Conservation (phyloP, 2,113 vertebrate genomes). For the Galbula dea region DNA sequence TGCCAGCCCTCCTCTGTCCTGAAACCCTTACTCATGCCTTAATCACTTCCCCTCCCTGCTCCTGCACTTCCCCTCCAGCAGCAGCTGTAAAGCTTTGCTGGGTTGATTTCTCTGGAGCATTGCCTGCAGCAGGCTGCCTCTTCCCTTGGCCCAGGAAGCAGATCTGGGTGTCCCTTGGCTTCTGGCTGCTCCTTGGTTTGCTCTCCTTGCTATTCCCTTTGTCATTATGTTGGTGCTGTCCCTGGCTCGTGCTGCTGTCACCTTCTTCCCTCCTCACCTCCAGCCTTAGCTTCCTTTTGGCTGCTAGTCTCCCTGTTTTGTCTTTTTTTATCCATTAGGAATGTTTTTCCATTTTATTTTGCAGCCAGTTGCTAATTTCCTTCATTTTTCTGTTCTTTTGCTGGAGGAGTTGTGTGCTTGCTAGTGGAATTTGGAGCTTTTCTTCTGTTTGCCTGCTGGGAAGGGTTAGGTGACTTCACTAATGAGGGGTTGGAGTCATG, state of each 20-base stretch:
- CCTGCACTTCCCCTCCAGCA: not conserved
- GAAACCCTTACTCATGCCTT: slow-evolving; percentile 35
- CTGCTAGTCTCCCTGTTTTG: not conserved
- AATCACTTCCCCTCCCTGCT: not conserved
- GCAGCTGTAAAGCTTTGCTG: not conserved
- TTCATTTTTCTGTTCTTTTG: not conserved
- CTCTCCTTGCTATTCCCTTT: not conserved
- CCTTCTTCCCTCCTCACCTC: not conserved
- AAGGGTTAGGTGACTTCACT: not conserved
- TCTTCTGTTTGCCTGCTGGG: not conserved
- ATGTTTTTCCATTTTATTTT: not conserved
- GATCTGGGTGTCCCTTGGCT: not conserved
- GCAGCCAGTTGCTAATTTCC: not conserved
- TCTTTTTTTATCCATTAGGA: not conserved
- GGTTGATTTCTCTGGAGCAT: not conserved
- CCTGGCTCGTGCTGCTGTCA: not conserved
- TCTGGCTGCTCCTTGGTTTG: not conserved
- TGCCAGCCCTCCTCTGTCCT: not conserved
- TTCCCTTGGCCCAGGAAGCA: not conserved
- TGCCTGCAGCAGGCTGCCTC: not conserved
- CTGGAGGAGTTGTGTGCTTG: not conserved
- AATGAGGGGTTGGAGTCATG: not conserved
- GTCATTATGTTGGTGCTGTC: fast-evolving
- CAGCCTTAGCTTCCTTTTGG: not conserved
- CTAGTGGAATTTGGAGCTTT: not conserved